Conservation (phyloP, 2,888 invertebrate species). For the Mechanitis mazaeus region DNA sequence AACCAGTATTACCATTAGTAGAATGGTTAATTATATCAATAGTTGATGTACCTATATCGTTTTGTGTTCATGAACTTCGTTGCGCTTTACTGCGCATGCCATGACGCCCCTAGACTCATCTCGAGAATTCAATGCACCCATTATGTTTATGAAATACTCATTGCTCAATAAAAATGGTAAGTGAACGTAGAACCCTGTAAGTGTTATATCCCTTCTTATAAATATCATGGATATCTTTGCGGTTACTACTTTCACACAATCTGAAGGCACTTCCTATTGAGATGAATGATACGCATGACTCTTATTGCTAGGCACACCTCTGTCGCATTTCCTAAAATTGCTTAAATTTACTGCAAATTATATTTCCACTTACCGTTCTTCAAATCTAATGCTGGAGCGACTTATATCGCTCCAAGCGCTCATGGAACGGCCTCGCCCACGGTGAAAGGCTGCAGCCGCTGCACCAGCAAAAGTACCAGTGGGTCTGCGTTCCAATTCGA, state of each 20-base stretch:
- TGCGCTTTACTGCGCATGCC: slow-evolving; percentile 29
- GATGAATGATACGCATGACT: slow-evolving; percentile 17
- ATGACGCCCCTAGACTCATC: slow-evolving; percentile 14
- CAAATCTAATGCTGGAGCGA: slow-evolving; percentile 87
- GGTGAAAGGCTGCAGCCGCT: slow-evolving; percentile 66
- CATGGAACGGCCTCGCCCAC: slow-evolving; percentile 83
- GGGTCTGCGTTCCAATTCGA: slow-evolving; percentile 70
- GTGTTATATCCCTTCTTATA: slow-evolving; percentile 14
- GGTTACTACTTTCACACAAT: slow-evolving; percentile 10
- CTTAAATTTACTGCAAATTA: background rate
- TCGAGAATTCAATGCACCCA: slow-evolving; percentile 19
- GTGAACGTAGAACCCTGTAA: slow-evolving; percentile 26
- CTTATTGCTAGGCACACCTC: slow-evolving; percentile 8
- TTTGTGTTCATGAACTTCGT: slow-evolving; percentile 2
- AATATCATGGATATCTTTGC: slow-evolving; percentile 2
- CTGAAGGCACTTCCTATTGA: slow-evolving; percentile 16
- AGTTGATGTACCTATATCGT: background rate
- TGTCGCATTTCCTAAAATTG: slow-evolving; percentile 11
- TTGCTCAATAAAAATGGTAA: slow-evolving; percentile 27
- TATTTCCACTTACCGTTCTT: slow-evolving; percentile 79
- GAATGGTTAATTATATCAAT: background rate
- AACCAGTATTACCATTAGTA: background rate
- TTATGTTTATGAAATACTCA: slow-evolving; percentile 27
- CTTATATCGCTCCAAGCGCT: slow-evolving; percentile 93
- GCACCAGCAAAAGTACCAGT: slow-evolving; percentile 64